Evolutionary conservation across 2,797 vertebrate species (phyloP), one percentile per base, ranked within the genome.

Genomic region (Anableps anableps): DNA sequence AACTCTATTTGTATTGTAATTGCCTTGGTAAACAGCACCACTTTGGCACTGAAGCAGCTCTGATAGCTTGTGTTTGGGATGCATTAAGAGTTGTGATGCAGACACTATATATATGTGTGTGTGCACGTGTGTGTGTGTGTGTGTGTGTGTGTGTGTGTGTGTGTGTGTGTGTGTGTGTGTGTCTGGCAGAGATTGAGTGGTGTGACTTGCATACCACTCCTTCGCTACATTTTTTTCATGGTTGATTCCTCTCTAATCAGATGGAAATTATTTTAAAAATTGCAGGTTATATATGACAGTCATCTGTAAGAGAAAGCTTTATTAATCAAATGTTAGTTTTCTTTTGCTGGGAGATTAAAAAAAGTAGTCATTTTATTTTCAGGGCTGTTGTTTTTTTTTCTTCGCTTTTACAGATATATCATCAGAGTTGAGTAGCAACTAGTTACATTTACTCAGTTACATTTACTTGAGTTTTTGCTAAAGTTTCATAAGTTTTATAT

Each of bases 1-100:
- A 92, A 93, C 92, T 95, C 94, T 94, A 93, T 94, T 94, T 95
- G 93, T 93, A 94, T 94, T 94, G 94, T 94, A 94, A 95, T 95
- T 94, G 91, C 94, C 92, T 93, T 90, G 91, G 94, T 94, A 94
- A 95, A 95, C 94, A 95, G 91, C 92, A 89, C 89, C 94, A 94
- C 93, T 95, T 94, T 95, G 94, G 94, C 93, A 91, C 89, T 89
- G 92, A 93, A 94, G 92, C 93, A 92, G 91, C 90, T 92, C 93
- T 93, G 93, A 95, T 95, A 94, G 94, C 93, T 91, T 92, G 91
- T 95, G 91, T 94, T 94, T 93, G 93, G 91, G 93, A 94, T 94
- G 94, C 94, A 95, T 94, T 94, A 94, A 91, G 93, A 92, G 91
- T 92, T 88, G 86, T 80, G 75, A 93, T 90, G 93, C 91, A 89